Base-by-base conservation (phyloP, 2,113 vertebrate genomes). In the Phainopepla nitens region DNA sequence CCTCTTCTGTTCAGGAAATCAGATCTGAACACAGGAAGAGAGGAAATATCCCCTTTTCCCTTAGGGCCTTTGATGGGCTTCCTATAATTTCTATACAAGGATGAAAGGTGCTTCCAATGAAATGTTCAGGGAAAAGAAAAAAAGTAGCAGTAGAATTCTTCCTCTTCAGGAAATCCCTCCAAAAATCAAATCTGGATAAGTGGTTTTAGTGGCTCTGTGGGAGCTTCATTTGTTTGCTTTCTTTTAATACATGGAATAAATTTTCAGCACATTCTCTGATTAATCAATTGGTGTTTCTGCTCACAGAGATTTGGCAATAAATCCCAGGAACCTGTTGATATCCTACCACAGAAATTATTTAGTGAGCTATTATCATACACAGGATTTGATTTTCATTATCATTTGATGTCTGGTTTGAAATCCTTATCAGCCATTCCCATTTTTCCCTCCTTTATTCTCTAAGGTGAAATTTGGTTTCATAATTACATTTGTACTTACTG, bases 1-100 rank as follows among this genome's bases (percentile, higher is more conserved):
- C 19, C 71, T 87, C 29, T 56, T 61, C 61, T 87, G 61, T 90
- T 90, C 93, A 96, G 92, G 90, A 97, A 97, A 94, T 64, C 49
- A 95, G 68, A 91, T 56, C 27, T 6, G 64, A 93, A 83, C 68
- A 80, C 88, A 92, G 90, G 92, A 96, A 94, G 76, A 89, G 50
- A 88, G 90, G 84, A 96, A 95, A 95, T 71, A 93, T 22, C 68
- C 79, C 20, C 7, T 83, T 91, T 64, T 90, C 76, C 88, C 82
- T 73, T 9, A n/a, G 51, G 66, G 60, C 58, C 75, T 93, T 96
- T 77, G 82, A 96, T 75, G 58, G 72, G 58, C 82, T 95, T 96
- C 68, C 93, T 73, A 88, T 23, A 58, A 90, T 96, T 96, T 96
- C 94, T 96, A 94, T 86, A 90, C 47, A 90, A 94, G 90, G 90